These are phyloP conservation scores for Fragariocoptes setiger DNA, from an alignment of 1,140 invertebrate species.

Conservation along the genomic window DNA sequence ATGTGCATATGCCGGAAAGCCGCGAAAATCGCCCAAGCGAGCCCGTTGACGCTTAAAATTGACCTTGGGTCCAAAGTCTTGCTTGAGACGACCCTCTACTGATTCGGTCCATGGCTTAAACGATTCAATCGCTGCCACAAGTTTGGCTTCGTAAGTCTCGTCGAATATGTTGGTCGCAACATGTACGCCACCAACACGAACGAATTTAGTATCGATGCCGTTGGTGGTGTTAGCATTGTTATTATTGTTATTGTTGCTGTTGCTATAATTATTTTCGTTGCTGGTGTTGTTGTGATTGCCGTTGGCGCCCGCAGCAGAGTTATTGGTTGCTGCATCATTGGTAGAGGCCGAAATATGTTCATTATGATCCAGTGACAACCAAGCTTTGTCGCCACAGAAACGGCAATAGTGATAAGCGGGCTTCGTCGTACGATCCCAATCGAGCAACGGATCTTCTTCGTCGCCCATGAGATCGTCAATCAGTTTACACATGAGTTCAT, in stretches of 20 bases:
- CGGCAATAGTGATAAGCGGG: slow-evolving; percentile 15
- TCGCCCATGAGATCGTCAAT: too few relatives aligned
- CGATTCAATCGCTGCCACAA: slow-evolving; percentile 37
- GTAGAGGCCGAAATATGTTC: neutral
- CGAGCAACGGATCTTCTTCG: too few relatives aligned
- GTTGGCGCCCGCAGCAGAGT: neutral
- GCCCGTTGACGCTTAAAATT: slow-evolving; percentile 86
- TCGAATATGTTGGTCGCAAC: slow-evolving; percentile 34
- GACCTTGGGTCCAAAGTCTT: slow-evolving; percentile 90
- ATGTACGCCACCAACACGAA: slow-evolving; percentile 18
- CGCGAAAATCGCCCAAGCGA: slow-evolving; percentile 38
- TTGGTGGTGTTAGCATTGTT: neutral
- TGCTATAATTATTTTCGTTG: too few relatives aligned
- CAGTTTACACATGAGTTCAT: too few relatives aligned
- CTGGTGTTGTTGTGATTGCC: too few relatives aligned
- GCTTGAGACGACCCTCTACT: slow-evolving; percentile 70
- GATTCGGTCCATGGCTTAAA: slow-evolving; percentile 50
- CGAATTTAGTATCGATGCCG: slow-evolving; percentile 4
- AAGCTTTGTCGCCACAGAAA: slow-evolving; percentile 8
- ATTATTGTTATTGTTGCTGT: neutral
- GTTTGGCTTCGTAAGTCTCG: slow-evolving; percentile 28
- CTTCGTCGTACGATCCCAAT: too few relatives aligned
- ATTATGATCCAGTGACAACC: slow-evolving; percentile 3
- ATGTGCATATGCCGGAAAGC: slow-evolving; percentile 50
- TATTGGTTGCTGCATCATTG: neutral